These are phyloP conservation scores for Sarotherodon lohbergeri DNA, from an alignment of 2,113 vertebrate genomes.

Conservation along the genomic window DNA sequence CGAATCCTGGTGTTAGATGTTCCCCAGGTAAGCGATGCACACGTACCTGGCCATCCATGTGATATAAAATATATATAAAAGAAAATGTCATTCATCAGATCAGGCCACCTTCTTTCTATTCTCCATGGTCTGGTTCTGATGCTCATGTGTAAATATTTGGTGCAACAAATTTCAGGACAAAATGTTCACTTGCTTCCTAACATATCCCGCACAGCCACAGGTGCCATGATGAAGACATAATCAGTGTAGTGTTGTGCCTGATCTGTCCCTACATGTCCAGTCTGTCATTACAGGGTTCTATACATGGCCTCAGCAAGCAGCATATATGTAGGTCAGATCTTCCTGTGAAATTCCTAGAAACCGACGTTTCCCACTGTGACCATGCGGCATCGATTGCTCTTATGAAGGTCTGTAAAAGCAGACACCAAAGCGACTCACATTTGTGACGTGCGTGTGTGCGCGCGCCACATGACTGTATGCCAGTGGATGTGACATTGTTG, in stretches of 20 bases:
- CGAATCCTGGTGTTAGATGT: background rate
- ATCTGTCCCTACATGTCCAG: background rate
- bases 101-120: background rate
- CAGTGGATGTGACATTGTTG: conserved; percentile 13
- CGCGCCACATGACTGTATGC: background rate
- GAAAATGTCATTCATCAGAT: background rate
- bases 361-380: conserved; percentile 9
- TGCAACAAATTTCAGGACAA: background rate
- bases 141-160: background rate
- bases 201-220: background rate
- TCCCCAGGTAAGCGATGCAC: background rate
- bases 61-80: background rate
- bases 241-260: background rate
- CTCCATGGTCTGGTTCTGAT: background rate
- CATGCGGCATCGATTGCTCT: conserved; percentile 4
- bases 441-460: background rate
- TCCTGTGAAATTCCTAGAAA: background rate
- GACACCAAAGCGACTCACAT: background rate
- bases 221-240: background rate
- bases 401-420: background rate
- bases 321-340: background rate
- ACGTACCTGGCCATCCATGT: background rate
- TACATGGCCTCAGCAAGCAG: background rate
- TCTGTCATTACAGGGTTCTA: background rate
- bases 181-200: background rate